Evolutionary conservation across 2,113 vertebrate genomes (phyloP), one percentile per base, ranked within the genome.

Genomic region (Oncorhynchus clarkii): DNA sequence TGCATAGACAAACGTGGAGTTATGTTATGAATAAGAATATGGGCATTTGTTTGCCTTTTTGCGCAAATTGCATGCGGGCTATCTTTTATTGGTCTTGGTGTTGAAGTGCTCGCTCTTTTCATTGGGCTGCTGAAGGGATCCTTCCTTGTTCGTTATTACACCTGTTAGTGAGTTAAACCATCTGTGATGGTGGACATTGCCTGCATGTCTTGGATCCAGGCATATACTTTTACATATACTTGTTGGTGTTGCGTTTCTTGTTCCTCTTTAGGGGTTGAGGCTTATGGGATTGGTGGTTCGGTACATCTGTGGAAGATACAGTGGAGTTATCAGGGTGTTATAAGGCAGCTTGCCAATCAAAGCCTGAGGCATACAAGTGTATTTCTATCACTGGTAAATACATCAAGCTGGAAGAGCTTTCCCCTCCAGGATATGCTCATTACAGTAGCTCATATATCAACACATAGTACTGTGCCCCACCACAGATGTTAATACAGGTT

Each of bases 231-330:
- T 87, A 85, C 77, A 71, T 89, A 83, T 89, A 80, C 85, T 80
- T 16, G 78, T 86, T 49, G 70, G 78, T 88, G 85, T 89, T 81
- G 83, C 84, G 82, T 89, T 67, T 82, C 75, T 54, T 85, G 86
- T 90, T 89, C 77, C 83, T 83, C 26, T 80, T 20, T 79, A 71
- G 75, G 82, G 89, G 84, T 85, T 13, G 84, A 78, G 83, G 87
- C 85, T 92, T 89, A 84, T 83, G 5, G 16, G 88, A 87, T 86
- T 22, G 88, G 89, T 88, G 90, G 89, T 89, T 90, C 88, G 88
- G 88, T 91, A 90, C 90, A 92, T 92, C 91, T 92, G 91, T 92
- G 91, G 91, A 92, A 92, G 91, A 92, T 92, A 91, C 88, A 90
- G 87, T 90, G 87, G 87, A 87, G 90, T 92, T 89, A 89, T 86